phyloP scores from a whole-genome alignment of 2,113 vertebrate genomes.

The Psammodynastes pulverulentus region DNA sequence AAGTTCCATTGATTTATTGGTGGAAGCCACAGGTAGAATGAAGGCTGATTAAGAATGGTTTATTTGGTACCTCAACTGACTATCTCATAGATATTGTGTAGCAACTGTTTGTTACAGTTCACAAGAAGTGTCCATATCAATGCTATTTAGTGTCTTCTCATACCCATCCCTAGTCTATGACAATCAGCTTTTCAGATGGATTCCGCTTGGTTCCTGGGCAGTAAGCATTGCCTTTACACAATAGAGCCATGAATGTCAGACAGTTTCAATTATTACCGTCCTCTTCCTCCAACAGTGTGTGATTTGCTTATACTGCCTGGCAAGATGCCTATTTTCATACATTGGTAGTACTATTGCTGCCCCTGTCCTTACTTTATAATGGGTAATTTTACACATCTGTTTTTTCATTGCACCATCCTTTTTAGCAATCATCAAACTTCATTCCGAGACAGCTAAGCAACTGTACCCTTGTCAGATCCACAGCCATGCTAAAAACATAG shows the following conservation, averaged over 20 bases:
- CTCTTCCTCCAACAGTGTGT: background rate
- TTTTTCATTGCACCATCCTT: background rate
- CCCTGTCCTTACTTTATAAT: background rate
- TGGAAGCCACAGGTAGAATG: background rate
- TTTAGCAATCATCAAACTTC: background rate
- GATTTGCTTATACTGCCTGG: background rate
- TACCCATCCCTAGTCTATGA: background rate
- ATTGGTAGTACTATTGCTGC: background rate
- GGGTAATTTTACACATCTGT: background rate
- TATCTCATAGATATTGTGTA: background rate
- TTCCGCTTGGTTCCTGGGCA: background rate
- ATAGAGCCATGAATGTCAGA: background rate
- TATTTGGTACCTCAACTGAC: background rate
- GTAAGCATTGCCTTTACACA: background rate
- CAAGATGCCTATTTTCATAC: background rate
- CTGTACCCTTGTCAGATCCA: background rate
- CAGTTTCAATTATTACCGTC: background rate
- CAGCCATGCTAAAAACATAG: background rate
- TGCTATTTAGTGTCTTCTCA: background rate
- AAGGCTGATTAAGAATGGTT: background rate
- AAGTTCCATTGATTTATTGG: background rate
- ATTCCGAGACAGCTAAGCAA: background rate
- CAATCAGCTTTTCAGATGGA: background rate
- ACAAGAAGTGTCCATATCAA: background rate
- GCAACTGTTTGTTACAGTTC: background rate